Percentiles rank a stretch among this genome's conserved stretches.
Conservation (phyloP, 1,140 invertebrate species). For the Ips typographus region DNA sequence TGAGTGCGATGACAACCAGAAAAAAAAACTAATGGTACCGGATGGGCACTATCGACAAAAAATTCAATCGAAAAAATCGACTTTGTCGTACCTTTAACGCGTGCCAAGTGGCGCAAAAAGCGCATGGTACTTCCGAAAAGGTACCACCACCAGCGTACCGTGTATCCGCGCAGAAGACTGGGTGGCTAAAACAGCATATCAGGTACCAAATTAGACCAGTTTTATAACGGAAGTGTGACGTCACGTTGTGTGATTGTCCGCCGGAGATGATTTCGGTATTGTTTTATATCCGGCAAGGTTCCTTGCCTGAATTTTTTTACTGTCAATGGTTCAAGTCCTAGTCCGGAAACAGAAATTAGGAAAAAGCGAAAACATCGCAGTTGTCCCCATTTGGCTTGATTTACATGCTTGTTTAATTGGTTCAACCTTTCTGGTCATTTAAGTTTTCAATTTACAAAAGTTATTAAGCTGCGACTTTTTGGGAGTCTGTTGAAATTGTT, state of each 20-base stretch:
- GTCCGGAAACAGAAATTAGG: background rate
- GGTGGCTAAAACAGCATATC: slow-evolving; percentile 4
- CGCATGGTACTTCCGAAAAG: slow-evolving; percentile 4
- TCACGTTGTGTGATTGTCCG: slow-evolving; percentile 44
- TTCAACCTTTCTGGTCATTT: slow-evolving; percentile 3
- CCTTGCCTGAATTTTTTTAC: background rate
- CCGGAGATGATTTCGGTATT: slow-evolving; percentile 45
- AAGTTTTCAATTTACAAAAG: background rate
- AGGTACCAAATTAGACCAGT: slow-evolving; percentile 11
- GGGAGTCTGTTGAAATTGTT: background rate
- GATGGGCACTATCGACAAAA: too few species aligned
- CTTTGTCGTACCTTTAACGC: too few species aligned
- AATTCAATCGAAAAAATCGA: too few species aligned
- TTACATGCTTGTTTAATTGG: slow-evolving; percentile 3
- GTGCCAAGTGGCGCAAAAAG: background rate
- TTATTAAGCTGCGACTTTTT: slow-evolving; percentile 8
- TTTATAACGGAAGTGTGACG: slow-evolving; percentile 38
- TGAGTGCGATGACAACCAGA: too few species aligned
- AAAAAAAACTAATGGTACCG: too few species aligned
- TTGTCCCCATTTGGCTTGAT: background rate
- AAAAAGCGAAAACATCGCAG: background rate
- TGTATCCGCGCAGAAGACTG: slow-evolving; percentile 5
- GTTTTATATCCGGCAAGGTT: slow-evolving; percentile 39
- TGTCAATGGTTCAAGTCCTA: background rate
- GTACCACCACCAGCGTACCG: slow-evolving; percentile 1